These are phyloP conservation scores for Seriola rivoliana DNA, from an alignment of 2,113 vertebrate species.

Conservation along the genomic window DNA sequence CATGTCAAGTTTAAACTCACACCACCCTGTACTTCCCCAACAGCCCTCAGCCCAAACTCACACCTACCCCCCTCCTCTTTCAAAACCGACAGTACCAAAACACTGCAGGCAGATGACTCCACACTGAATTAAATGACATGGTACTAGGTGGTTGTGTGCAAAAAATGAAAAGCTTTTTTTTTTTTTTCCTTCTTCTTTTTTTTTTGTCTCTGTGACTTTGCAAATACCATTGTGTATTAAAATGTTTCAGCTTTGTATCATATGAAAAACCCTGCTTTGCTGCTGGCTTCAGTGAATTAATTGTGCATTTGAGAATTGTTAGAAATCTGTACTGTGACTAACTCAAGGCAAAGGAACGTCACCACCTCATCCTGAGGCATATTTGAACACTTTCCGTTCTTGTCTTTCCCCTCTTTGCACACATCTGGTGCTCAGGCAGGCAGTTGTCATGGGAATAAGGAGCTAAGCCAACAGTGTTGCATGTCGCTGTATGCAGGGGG, in stretches of 20 bases:
- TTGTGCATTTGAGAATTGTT: neutral
- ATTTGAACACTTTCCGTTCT: constrained; percentile 58
- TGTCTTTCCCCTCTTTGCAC: constrained; percentile 40
- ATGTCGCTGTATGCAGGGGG: constrained; percentile 50
- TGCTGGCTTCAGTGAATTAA: neutral
- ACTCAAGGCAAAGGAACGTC: constrained; percentile 13
- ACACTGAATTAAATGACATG: constrained; percentile 4
- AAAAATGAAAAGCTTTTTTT: neutral
- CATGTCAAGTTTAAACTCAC: neutral
- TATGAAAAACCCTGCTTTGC: neutral
- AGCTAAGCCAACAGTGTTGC: constrained; percentile 75
- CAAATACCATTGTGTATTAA: neutral
- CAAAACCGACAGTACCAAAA: constrained; percentile 39
- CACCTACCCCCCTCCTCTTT: constrained; percentile 13
- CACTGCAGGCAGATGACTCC: constrained; percentile 25
- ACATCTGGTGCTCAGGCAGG: constrained; percentile 80
- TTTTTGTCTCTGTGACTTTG: neutral
- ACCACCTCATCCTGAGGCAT: constrained; percentile 18
- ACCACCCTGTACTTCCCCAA: neutral
- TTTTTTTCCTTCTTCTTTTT: neutral
- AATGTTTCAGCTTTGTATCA: neutral
- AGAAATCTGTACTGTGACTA: neutral
- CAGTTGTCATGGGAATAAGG: constrained; percentile 78
- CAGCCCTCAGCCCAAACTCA: neutral
- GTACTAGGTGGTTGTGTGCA: neutral